Percentiles rank a stretch among this genome's conserved stretches.
Evolutionary conservation across 2,888 invertebrate species (phyloP).

Genomic region (Stenodera caucasica): DNA sequence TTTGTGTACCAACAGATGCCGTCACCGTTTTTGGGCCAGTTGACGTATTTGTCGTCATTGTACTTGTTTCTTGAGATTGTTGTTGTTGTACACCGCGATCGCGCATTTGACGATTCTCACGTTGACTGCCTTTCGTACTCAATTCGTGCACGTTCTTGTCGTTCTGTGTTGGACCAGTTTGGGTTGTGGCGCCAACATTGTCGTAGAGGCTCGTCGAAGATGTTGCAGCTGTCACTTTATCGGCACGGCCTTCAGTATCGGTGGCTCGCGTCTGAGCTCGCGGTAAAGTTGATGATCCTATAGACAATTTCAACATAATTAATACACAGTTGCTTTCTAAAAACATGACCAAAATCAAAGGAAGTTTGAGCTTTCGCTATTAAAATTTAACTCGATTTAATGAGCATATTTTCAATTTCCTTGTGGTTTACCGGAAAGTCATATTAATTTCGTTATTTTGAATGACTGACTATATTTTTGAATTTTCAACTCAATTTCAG

Average conservation of each 20-base stretch:
- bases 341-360: too few relatives aligned
- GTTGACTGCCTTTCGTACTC: constrained; percentile 55
- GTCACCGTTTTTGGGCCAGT: constrained; percentile 67
- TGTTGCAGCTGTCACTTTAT: constrained; percentile 82
- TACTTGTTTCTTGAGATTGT: constrained; percentile 70
- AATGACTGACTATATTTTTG: too few relatives aligned
- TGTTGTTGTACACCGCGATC: constrained; percentile 64
- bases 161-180: constrained; percentile 53
- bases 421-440: too few relatives aligned
- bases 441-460: too few relatives aligned
- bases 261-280: constrained; percentile 72
- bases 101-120: constrained; percentile 52
- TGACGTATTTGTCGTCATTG: constrained; percentile 66
- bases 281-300: constrained; percentile 83
- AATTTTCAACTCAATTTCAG: too few relatives aligned
- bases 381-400: too few relatives aligned
- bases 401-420: too few relatives aligned
- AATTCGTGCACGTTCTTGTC: constrained; percentile 21
- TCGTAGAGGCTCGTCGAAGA: constrained; percentile 87
- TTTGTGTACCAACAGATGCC: constrained; percentile 70
- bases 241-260: constrained; percentile 61
- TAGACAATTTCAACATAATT: too few relatives aligned
- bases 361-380: too few relatives aligned
- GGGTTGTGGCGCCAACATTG: constrained; percentile 65
- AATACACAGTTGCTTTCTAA: too few relatives aligned